Percentiles rank a stretch among this genome's conserved stretches.
Evolutionary conservation across 2,888 invertebrate species (phyloP).

Genomic region (Autographa pulchrina): DNA sequence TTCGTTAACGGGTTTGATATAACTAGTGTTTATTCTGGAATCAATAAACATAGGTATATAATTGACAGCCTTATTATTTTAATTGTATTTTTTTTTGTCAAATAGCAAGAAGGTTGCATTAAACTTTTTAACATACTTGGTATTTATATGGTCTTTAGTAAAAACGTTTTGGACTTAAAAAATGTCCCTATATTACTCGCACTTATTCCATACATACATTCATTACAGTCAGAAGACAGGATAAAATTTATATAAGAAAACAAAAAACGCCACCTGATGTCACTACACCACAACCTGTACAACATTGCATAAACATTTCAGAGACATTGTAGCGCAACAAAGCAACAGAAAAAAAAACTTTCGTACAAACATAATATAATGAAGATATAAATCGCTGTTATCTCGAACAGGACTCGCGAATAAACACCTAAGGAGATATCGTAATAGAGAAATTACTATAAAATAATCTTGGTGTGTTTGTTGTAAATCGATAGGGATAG

Average conservation of each 20-base stretch:
- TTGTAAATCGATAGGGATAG: constrained; percentile 85
- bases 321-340: constrained; percentile 47
- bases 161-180: constrained; percentile 10
- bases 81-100: constrained; percentile 10
- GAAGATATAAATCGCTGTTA: constrained; percentile 64
- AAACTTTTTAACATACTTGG: background rate
- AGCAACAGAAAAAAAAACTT: constrained; percentile 40
- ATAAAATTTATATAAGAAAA: constrained; percentile 40
- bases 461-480: constrained; percentile 77
- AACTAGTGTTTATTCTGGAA: background rate
- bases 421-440: constrained; percentile 65
- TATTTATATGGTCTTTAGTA: background rate
- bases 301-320: constrained; percentile 48
- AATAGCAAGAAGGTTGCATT: background rate
- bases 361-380: constrained; percentile 56
- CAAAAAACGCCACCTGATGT: constrained; percentile 47
- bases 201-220: constrained; percentile 17
- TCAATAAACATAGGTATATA: background rate
- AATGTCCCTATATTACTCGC: constrained; percentile 18
- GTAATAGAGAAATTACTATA: constrained; percentile 88
- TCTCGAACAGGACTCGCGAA: constrained; percentile 57
- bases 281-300: constrained; percentile 34
- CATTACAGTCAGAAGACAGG: constrained; percentile 27
- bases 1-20: constrained; percentile 40
- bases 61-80: constrained; percentile 28